phyloP scores from a whole-genome alignment of 1,140 invertebrate species.

The Drosophila prosaltans region DNA sequence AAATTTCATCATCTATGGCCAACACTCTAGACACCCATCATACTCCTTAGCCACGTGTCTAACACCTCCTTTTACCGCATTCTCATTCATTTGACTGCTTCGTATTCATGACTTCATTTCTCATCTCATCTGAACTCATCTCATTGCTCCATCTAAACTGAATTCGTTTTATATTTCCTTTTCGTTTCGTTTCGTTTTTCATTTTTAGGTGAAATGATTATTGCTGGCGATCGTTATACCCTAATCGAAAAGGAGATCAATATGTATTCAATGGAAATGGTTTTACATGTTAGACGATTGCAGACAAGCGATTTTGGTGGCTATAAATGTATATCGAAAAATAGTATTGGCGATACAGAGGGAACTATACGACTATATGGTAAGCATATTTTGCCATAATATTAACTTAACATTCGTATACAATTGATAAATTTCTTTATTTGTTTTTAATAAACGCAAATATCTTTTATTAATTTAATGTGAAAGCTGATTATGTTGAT shows the following conservation, averaged over 20 bases:
- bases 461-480: too few species aligned
- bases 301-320: constrained; percentile 91
- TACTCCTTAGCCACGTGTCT: too few species aligned
- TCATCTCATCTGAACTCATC: constrained; percentile 6
- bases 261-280: constrained; percentile 91
- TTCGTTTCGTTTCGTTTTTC: not conserved
- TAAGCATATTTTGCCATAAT: constrained; percentile 83
- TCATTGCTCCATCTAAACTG: constrained; percentile 17
- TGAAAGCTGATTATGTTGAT: too few species aligned
- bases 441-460: too few species aligned
- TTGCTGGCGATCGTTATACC: constrained; percentile 90
- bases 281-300: constrained; percentile 89
- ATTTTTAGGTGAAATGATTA: constrained; percentile 91
- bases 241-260: constrained; percentile 90
- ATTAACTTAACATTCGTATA: not conserved
- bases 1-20: constrained; percentile 58
- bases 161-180: constrained; percentile 28
- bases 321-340: constrained; percentile 96
- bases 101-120: constrained; percentile 57
- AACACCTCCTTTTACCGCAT: constrained; percentile 34
- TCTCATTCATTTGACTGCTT: constrained; percentile 30
- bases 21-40: not conserved
- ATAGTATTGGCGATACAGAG: constrained; percentile 94
- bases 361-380: constrained; percentile 94
- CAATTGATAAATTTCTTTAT: too few species aligned